A percentile compares a stretch with the other conserved stretches of the same genome.
Evolutionary conservation across 1,140 invertebrate species (phyloP).

Genomic region (Macrobrachium rosenbergii): DNA sequence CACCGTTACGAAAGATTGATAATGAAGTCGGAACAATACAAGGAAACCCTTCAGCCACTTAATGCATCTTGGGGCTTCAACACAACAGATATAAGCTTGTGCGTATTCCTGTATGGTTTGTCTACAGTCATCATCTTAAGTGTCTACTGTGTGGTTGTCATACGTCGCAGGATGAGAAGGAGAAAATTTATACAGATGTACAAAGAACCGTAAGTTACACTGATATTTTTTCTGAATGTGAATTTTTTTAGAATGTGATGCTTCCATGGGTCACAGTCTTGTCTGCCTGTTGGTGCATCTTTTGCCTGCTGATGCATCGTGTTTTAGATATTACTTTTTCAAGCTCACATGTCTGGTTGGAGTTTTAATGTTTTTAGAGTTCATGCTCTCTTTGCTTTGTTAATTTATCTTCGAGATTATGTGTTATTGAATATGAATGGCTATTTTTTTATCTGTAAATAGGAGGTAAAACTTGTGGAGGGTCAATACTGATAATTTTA

Average conservation of each 20-base stretch:
- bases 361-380: too few relatives aligned
- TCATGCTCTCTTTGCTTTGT: too few relatives aligned
- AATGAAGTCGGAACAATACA: slow-evolving; percentile 52
- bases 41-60: slow-evolving; percentile 19
- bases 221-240: not conserved
- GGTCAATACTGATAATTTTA: too few relatives aligned
- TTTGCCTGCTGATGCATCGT: too few relatives aligned
- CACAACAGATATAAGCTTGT: slow-evolving; percentile 80
- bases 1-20: slow-evolving; percentile 27
- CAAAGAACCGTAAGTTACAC: slow-evolving; percentile 63
- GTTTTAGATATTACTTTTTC: too few relatives aligned
- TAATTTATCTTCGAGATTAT: too few relatives aligned
- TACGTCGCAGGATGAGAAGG: slow-evolving; percentile 73
- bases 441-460: too few relatives aligned
- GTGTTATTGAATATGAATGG: too few relatives aligned
- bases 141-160: slow-evolving; percentile 83
- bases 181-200: slow-evolving; percentile 63
- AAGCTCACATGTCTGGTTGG: too few relatives aligned
- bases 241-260: not conserved
- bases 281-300: too few relatives aligned
- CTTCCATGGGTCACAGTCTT: too few relatives aligned
- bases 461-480: too few relatives aligned
- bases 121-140: slow-evolving; percentile 80
- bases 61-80: slow-evolving; percentile 66
- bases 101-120: slow-evolving; percentile 80